These are phyloP conservation scores for Liposcelis brunnea DNA, from an alignment of 2,888 invertebrate genomes.

Conservation along the genomic window DNA sequence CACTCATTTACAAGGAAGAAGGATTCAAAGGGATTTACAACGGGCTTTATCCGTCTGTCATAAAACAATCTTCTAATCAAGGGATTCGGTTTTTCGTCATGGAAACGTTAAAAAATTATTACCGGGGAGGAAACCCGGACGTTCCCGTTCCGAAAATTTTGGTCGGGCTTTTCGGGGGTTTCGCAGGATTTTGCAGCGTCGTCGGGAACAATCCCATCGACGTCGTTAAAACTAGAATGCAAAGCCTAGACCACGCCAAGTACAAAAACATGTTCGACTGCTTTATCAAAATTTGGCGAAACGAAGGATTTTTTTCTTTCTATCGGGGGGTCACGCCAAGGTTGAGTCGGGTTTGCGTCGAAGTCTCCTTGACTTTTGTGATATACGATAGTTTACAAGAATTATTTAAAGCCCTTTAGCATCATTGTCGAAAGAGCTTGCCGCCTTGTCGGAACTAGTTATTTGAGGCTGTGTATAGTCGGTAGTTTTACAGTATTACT, in stretches of 20 bases:
- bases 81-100: constrained; percentile 96
- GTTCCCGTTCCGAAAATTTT: constrained; percentile 72
- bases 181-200: constrained; percentile 92
- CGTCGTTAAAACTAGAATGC: constrained; percentile 98
- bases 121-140: constrained; percentile 68
- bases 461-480: too few relatives aligned
- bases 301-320: constrained; percentile 72
- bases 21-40: constrained; percentile 67
- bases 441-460: too few relatives aligned
- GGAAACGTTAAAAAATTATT: constrained; percentile 86
- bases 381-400: constrained; percentile 99
- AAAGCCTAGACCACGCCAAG: constrained; percentile 87
- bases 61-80: constrained; percentile 98
- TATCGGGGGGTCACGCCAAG: constrained; percentile 98
- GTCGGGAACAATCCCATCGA: constrained; percentile 98
- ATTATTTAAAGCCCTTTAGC: constrained; percentile 80
- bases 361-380: constrained; percentile 98
- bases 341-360: constrained; percentile 86
- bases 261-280: constrained; percentile 92
- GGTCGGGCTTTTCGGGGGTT: constrained; percentile 82
- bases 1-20: constrained; percentile 64
- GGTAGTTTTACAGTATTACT: too few relatives aligned
- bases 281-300: constrained; percentile 71
- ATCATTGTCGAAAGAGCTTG: constrained; percentile 17
- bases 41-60: constrained; percentile 83